Evolutionary conservation across 2,797 vertebrate genomes (phyloP), one percentile per base, ranked within the genome.

Genomic region (Lagocephalus sceleratus): DNA sequence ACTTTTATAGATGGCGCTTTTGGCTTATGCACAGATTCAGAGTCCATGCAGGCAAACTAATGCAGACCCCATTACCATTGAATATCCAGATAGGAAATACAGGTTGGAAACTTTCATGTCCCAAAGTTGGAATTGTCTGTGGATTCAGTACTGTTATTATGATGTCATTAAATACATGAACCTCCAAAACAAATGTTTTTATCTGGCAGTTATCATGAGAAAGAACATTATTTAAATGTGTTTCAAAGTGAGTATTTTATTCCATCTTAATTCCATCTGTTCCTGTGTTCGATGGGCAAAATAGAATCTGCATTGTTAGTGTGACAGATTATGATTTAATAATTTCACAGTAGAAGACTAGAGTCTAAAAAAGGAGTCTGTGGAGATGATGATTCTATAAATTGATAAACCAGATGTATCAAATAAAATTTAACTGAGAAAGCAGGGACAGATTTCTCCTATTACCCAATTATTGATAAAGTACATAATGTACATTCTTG

Each of bases 321-420:
- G 40, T 42, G 40, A 42, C 5, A 8, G 44, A 42, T n/a, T 17
- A 40, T 35, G 20, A 14, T 55, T 71, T 63, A 57, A 63, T 63
- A 22, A 48, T 41, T 17, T 45, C 15, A 39, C 41, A 53, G 21
- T 41, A 23, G 26, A 14, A 11, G 45, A 62, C 11, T 14, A 35
- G 12, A 60, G 59, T 60, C 35, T 47, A 49, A 55, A 66, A 72
- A 60, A 66, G 60, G 66, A 39, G 40, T 56, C 58, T 35, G 39
- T 17, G 53, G 47, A 43, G 40, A 38, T 21, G 53, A 39, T 25
- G 40, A 22, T 47, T 66, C 12, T 44, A 52, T 16, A 5, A 54
- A 57, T 42, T 21, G 40, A 60, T 63, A 25, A 67, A 54, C 8
- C 45, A 23, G 26, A 12, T 29, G 0, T 40, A 19, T 51, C 20